Evolutionary conservation across 2,888 invertebrate genomes (phyloP).

Genomic region (Druceiella hillmani): DNA sequence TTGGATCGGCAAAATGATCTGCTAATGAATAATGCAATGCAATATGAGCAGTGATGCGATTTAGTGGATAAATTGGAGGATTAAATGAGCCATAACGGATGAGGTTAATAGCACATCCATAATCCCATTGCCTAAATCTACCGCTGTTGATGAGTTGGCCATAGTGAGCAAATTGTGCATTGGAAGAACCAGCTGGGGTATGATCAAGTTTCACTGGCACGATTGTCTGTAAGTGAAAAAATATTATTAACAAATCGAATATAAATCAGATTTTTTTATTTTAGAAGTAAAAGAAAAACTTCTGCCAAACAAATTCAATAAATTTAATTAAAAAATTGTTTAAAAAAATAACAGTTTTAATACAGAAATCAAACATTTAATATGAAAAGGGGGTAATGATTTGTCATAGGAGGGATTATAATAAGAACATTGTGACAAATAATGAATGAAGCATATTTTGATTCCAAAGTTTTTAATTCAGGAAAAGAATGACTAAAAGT

Average conservation of each 20-base stretch:
- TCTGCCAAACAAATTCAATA: too few relatives aligned
- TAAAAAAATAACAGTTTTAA: too few relatives aligned
- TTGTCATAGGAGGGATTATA: too few relatives aligned
- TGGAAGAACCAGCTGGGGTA: slow-evolving; percentile 39
- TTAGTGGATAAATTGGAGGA: slow-evolving; percentile 51
- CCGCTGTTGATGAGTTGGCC: slow-evolving; percentile 32
- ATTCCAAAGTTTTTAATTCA: too few relatives aligned
- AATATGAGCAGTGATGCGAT: slow-evolving; percentile 47
- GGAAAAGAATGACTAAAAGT: too few relatives aligned
- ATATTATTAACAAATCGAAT: not conserved
- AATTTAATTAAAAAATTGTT: too few relatives aligned
- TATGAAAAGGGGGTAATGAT: too few relatives aligned
- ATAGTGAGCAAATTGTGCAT: slow-evolving; percentile 38
- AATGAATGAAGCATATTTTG: too few relatives aligned
- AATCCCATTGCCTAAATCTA: slow-evolving; percentile 38
- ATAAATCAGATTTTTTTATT: not conserved
- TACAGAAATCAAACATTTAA: too few relatives aligned
- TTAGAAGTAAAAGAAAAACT: too few relatives aligned
- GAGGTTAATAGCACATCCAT: slow-evolving; percentile 38
- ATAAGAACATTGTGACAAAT: too few relatives aligned
- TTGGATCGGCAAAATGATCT: slow-evolving; percentile 52
- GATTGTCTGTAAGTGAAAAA: slow-evolving; percentile 39
- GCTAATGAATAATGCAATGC: slow-evolving; percentile 52
- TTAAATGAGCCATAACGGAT: slow-evolving; percentile 40
- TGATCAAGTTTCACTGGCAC: slow-evolving; percentile 39